A percentile compares a stretch with the other conserved stretches of the same genome.
phyloP scores from a whole-genome alignment of 92 coral and sea anemone genomes.

The Parazoanthus darwini region DNA sequence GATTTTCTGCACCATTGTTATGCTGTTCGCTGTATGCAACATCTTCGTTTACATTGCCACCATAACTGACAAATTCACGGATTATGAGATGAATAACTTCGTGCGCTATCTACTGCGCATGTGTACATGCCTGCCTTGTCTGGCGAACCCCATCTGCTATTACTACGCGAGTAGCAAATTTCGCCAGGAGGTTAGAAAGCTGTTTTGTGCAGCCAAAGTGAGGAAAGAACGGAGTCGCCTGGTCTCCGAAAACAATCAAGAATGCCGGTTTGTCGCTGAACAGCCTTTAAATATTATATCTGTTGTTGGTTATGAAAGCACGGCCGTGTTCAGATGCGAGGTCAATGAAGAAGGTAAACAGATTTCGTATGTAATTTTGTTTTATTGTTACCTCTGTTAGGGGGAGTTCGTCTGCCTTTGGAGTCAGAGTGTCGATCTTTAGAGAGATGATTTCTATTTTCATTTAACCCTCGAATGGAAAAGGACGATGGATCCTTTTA shows the following conservation, averaged over 20 bases:
- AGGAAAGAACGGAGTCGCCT: conserved; percentile 12
- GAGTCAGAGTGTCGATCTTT: not conserved
- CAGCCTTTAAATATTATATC: conserved; percentile 10
- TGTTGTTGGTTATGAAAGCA: conserved; percentile 17
- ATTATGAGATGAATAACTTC: conserved; percentile 27
- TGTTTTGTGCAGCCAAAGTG: conserved; percentile 13
- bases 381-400: too few relatives aligned
- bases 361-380: too few relatives aligned
- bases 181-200: conserved; percentile 23
- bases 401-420: too few relatives aligned
- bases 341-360: not conserved
- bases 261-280: conserved; percentile 31
- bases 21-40: conserved; percentile 41
- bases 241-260: conserved; percentile 34
- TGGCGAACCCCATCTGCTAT: conserved; percentile 17
- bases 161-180: conserved; percentile 40
- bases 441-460: not conserved
- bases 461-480: too few relatives aligned
- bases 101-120: conserved; percentile 36
- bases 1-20: conserved; percentile 38
- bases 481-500: too few relatives aligned
- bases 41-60: conserved; percentile 30
- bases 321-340: not conserved
- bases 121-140: conserved; percentile 37
- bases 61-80: conserved; percentile 25